Evolutionary conservation across 2,797 vertebrate species (phyloP).

Genomic region (Poliocrania exsul): DNA sequence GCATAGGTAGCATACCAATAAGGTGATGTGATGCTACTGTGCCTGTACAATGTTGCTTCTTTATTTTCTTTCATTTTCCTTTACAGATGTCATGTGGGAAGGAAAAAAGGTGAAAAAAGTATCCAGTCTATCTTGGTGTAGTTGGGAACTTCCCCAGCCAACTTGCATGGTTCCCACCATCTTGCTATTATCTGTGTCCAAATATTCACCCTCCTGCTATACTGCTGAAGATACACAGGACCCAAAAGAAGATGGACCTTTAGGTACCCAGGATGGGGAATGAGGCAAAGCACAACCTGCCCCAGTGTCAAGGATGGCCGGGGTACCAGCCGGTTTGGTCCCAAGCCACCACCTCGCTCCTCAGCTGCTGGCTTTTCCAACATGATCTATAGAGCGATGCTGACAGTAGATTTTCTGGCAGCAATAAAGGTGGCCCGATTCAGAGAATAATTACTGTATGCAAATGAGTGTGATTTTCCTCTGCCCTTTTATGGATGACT

Average conservation of each 20-base stretch:
- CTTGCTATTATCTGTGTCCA: neutral
- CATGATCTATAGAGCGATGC: slow-evolving; percentile 81
- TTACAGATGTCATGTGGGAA: accelerated
- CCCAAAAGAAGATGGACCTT: neutral
- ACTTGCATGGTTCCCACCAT: neutral
- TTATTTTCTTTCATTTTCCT: neutral
- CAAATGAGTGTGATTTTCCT: slow-evolving; percentile 85
- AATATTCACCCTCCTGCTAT: neutral
- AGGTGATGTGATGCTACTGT: accelerated
- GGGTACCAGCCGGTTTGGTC: neutral
- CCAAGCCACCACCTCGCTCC: slow-evolving; percentile 58
- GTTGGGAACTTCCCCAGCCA: neutral
- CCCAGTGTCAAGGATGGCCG: neutral
- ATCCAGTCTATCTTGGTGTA: neutral
- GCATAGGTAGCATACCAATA: neutral
- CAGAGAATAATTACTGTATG: slow-evolving; percentile 89
- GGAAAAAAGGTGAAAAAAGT: neutral
- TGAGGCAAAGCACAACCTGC: accelerated
- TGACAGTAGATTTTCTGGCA: slow-evolving; percentile 87
- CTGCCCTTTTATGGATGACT: slow-evolving; percentile 86
- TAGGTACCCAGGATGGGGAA: neutral
- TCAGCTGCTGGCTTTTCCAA: slow-evolving; percentile 74
- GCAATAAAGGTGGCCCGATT: slow-evolving; percentile 87
- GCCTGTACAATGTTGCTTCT: neutral
- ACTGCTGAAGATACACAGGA: neutral